Percentiles rank a stretch among this genome's conserved stretches.
phyloP scores from a whole-genome alignment of 2,797 vertebrate genomes.

The Poecile montanus region DNA sequence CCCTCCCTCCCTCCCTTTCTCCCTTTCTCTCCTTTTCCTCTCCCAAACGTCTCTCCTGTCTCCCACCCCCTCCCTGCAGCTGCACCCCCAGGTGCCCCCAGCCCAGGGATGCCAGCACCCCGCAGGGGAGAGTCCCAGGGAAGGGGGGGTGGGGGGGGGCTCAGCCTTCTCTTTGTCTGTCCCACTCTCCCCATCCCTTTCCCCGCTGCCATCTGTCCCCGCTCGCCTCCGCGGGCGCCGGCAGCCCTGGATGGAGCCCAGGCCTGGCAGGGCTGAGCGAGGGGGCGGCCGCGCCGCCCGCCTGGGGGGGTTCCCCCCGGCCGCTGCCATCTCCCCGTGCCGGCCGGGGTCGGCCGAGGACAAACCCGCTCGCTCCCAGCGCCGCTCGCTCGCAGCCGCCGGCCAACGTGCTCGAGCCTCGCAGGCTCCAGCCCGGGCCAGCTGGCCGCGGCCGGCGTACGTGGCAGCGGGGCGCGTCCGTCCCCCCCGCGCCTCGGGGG shows the following conservation, averaged over 20 bases:
- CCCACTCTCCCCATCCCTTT: not conserved
- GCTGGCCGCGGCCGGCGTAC: constrained; percentile 31
- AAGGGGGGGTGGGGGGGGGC: not conserved
- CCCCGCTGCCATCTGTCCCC: constrained; percentile 16
- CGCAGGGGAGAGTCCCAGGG: not conserved
- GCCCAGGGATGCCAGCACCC: not conserved
- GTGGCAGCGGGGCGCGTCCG: constrained; percentile 34
- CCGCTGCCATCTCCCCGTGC: not conserved
- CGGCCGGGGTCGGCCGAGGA: constrained; percentile 38
- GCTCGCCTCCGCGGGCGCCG: not conserved
- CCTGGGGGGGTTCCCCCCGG: not conserved
- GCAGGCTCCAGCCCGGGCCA: not conserved
- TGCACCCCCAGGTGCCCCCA: not conserved
- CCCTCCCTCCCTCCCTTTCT: not conserved
- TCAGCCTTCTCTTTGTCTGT: not conserved
- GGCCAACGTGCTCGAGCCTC: not conserved
- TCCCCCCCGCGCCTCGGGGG: not conserved
- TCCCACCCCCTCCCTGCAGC: not conserved
- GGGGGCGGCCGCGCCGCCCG: not conserved
- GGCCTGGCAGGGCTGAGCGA: not conserved
- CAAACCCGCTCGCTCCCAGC: not conserved
- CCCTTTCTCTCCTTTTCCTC: not conserved
- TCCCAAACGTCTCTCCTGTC: not conserved
- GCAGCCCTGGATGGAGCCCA: constrained; percentile 26
- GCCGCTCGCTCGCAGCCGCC: constrained; percentile 20